Evolutionary conservation across 2,888 invertebrate genomes (phyloP), one percentile per base, ranked within the genome.

Genomic region (Drosophila borealis): DNA sequence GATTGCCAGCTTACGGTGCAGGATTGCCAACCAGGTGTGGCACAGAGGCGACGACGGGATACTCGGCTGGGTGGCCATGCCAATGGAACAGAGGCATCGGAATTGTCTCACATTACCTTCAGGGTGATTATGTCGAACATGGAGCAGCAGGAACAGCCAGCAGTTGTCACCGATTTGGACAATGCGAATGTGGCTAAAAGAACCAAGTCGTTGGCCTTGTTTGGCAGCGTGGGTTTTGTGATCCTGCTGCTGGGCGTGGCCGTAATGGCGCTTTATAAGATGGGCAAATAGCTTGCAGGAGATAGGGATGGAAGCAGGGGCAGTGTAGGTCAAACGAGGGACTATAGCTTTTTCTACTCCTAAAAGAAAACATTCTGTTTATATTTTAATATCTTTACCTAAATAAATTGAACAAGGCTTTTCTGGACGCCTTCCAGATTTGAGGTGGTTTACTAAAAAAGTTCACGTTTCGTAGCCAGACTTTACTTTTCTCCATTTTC

Each of bases 1-100:
- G 94, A 94, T 78, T 94, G 94, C 76, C 88, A 91, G 62, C 87
- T 92, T 0, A 83, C 81, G 37, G 14, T 66, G 0, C 82, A 90
- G 41, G 84, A 90, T 33, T 92, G 92, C 29, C 79, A 70, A 50
- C 80, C 73, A 4, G 81, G 77, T 1, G 62, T 69, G 4, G 72
- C 74, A 3, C 77, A 80, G 37, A 78, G 92, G 0, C 83, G 89
- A 0, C 78, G 78, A 55, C 85, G 91, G 68, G 71, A 86, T 46
- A 45, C 72, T 0, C 29, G 29, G 8, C 8, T 29, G 29, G 29
- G 10, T 11, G 0, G 37, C 1, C 46, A 34, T 9, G 41, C 49
- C 9, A 88, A 90, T 65, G 70, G 69, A 0, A 89, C 87, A 0
- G 91, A 90, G 63, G 74, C 89, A 34, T 91, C 91, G 0, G 92